These are phyloP conservation scores for Nomada fucata DNA, from an alignment of 2,888 invertebrate genomes.

Conservation along the genomic window DNA sequence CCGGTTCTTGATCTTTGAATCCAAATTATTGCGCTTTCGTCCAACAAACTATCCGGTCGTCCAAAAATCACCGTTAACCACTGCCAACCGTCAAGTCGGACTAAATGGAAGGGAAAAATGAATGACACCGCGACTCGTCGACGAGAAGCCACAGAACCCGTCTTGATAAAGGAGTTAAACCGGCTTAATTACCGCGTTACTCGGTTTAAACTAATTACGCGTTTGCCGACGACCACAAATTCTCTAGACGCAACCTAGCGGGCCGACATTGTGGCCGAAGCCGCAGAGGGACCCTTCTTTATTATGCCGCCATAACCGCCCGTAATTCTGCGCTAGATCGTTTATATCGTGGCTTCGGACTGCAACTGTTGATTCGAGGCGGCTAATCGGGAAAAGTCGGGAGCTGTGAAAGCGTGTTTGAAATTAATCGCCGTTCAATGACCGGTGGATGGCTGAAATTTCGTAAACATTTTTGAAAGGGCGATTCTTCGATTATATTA, in stretches of 20 bases:
- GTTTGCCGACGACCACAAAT: constrained; percentile 64
- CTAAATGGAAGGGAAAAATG: background rate
- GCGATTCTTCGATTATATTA: no score
- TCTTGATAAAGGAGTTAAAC: constrained; percentile 67
- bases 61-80: background rate
- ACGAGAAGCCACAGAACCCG: constrained; percentile 4
- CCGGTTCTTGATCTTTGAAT: no score
- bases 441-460: no score
- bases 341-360: constrained; percentile 3
- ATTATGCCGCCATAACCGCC: constrained; percentile 35
- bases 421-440: no score
- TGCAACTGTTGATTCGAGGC: constrained; percentile 40
- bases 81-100: background rate
- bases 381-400: constrained; percentile 5
- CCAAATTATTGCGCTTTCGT: no score
- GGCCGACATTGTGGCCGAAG: constrained; percentile 50
- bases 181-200: constrained; percentile 67
- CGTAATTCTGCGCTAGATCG: constrained; percentile 27
- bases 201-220: constrained; percentile 69
- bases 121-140: background rate
- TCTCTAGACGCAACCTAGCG: constrained; percentile 56
- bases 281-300: constrained; percentile 36
- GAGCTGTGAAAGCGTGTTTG: background rate
- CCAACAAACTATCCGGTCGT: background rate
- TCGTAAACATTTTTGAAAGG: no score